These are phyloP conservation scores for Echinops telfairi DNA, from an alignment of 2,113 vertebrate species.

Conservation along the genomic window DNA sequence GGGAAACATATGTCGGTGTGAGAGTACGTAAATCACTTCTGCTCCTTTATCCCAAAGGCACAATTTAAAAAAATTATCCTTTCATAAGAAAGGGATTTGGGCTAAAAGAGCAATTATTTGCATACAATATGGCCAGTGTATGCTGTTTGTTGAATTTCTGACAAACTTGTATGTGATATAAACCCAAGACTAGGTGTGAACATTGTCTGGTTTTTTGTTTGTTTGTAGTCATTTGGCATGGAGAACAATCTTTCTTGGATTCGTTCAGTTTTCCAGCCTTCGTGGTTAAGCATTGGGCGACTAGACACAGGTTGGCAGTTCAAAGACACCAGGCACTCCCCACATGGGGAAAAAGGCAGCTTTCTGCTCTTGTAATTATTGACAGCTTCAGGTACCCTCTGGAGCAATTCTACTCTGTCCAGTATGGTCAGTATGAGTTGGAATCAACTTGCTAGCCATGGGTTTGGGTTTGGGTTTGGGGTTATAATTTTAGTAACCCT, in stretches of 20 bases:
- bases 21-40: conserved; percentile 7
- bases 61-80: not conserved
- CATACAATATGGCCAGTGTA: not conserved
- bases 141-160: not conserved
- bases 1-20: not conserved
- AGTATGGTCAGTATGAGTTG: too few relatives aligned
- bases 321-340: too few relatives aligned
- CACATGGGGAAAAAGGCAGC: too few relatives aligned
- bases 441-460: too few relatives aligned
- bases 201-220: not conserved
- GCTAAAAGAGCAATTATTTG: conserved; percentile 9
- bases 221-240: not conserved
- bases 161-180: not conserved
- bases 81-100: conserved; percentile 7
- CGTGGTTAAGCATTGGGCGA: too few relatives aligned
- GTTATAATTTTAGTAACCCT: too few relatives aligned
- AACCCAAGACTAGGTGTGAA: not conserved
- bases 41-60: not conserved
- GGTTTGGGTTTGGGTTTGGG: too few relatives aligned
- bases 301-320: too few relatives aligned
- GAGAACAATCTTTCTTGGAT: not conserved
- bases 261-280: not conserved
- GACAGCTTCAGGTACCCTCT: too few relatives aligned
- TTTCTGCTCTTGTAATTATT: too few relatives aligned
- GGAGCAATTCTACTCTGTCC: too few relatives aligned